Evolutionary conservation across 2,797 vertebrate genomes (phyloP).

Genomic region (Argya squamiceps): DNA sequence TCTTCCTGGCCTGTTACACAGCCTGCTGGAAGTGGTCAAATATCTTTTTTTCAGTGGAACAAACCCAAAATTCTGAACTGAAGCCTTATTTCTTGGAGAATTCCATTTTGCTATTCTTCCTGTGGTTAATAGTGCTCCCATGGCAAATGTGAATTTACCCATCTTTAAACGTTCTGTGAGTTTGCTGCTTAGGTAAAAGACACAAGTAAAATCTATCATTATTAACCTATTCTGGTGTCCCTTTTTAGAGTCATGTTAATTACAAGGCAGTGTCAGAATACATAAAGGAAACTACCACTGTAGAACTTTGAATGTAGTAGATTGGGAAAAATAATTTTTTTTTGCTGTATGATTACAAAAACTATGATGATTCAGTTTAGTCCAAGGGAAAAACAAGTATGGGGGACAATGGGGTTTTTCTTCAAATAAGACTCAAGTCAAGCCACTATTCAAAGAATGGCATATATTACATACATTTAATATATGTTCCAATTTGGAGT

Average conservation of each 20-base stretch:
- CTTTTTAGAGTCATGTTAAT: neutral
- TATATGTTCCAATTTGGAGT: neutral
- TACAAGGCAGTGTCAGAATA: neutral
- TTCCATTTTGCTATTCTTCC: neutral
- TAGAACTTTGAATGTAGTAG: neutral
- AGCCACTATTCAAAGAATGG: neutral
- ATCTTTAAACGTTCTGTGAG: neutral
- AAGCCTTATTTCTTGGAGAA: neutral
- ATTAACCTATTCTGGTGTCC: neutral
- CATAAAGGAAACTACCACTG: neutral
- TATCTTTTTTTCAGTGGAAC: neutral
- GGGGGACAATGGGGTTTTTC: neutral
- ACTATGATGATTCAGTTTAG: neutral
- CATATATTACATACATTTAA: neutral
- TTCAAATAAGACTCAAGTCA: neutral
- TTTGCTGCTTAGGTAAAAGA: neutral
- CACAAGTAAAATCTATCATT: neutral
- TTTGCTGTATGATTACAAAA: neutral
- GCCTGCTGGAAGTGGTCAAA: neutral
- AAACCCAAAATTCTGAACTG: neutral
- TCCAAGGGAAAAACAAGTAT: neutral
- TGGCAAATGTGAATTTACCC: neutral
- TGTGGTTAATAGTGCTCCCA: neutral
- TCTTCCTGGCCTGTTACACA: neutral
- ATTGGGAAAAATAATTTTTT: neutral